phyloP scores from a whole-genome alignment of 2,113 vertebrate genomes.

The Dascyllus trimaculatus region DNA sequence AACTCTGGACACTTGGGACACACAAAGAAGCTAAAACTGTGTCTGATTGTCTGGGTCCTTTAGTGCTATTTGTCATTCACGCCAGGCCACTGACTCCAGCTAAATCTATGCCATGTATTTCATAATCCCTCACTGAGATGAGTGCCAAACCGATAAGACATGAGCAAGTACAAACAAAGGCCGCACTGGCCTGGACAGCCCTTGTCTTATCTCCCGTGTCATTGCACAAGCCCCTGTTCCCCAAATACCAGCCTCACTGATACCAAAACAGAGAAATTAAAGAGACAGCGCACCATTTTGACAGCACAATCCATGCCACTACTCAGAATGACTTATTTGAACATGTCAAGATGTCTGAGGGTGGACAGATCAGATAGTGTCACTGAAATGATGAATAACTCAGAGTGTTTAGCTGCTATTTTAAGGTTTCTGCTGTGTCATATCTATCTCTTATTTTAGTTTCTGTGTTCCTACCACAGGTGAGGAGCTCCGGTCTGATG shows the following conservation, averaged over 20 bases:
- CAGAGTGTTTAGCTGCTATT: not conserved
- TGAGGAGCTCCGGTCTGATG: constrained; percentile 89
- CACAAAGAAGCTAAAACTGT: not conserved
- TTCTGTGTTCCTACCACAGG: constrained; percentile 88
- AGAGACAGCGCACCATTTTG: constrained; percentile 37
- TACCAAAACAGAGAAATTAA: constrained; percentile 57
- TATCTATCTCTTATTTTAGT: not conserved
- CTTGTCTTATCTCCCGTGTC: constrained; percentile 67
- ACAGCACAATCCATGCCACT: constrained; percentile 18
- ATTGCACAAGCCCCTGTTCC: constrained; percentile 65
- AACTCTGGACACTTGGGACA: not conserved
- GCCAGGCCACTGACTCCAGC: constrained; percentile 37
- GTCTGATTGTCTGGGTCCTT: constrained; percentile 26
- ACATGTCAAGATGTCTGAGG: constrained; percentile 6
- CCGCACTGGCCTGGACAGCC: constrained; percentile 57
- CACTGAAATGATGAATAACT: not conserved
- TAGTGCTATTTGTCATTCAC: constrained; percentile 40
- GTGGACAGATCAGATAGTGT: not conserved
- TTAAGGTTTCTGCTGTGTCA: not conserved
- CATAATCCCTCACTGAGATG: constrained; percentile 65
- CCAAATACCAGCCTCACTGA: constrained; percentile 57
- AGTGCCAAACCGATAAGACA: constrained; percentile 76
- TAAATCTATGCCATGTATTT: constrained; percentile 52
- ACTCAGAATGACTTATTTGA: constrained; percentile 28
- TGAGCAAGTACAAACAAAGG: constrained; percentile 76